Conservation (phyloP, 2,797 vertebrate genomes). For the Sphenodon punctatus region DNA sequence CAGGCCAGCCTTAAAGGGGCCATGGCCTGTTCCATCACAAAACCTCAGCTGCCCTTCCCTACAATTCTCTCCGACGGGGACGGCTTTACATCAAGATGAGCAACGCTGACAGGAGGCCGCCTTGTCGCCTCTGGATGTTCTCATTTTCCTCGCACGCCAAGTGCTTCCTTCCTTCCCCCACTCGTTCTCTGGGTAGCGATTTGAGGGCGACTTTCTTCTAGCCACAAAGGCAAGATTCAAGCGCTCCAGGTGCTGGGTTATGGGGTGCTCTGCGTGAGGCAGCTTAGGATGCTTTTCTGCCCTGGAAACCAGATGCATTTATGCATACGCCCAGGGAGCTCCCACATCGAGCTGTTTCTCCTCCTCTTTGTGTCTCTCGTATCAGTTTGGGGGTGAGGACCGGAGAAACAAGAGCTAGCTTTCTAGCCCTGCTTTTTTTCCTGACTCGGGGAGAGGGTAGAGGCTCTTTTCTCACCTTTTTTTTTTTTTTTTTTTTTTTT, state of each 20-base stretch:
- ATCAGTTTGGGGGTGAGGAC: neutral
- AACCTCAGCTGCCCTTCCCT: neutral
- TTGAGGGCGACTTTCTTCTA: no score
- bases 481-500: neutral
- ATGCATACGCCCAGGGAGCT: neutral
- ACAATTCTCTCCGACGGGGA: rapidly evolving
- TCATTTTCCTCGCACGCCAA: no score
- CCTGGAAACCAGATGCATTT: neutral
- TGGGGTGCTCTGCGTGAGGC: neutral
- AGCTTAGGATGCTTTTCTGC: neutral
- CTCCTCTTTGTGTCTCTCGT: neutral
- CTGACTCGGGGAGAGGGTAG: neutral
- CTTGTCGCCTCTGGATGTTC: neutral
- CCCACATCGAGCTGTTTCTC: neutral
- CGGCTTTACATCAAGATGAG: rapidly evolving
- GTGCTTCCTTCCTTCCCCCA: neutral
- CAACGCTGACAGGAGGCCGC: rapidly evolving
- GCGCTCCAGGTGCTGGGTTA: neutral
- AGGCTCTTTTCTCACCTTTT: no score
- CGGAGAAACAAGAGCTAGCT: neutral
- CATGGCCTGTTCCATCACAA: no score
- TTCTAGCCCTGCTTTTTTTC: neutral
- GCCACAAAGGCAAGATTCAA: neutral
- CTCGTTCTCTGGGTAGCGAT: neutral
- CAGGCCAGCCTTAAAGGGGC: no score